A percentile compares a stretch with the other conserved stretches of the same genome.
Evolutionary conservation across 2,797 vertebrate species (phyloP).

Genomic region (Melanotaenia pygmaea): DNA sequence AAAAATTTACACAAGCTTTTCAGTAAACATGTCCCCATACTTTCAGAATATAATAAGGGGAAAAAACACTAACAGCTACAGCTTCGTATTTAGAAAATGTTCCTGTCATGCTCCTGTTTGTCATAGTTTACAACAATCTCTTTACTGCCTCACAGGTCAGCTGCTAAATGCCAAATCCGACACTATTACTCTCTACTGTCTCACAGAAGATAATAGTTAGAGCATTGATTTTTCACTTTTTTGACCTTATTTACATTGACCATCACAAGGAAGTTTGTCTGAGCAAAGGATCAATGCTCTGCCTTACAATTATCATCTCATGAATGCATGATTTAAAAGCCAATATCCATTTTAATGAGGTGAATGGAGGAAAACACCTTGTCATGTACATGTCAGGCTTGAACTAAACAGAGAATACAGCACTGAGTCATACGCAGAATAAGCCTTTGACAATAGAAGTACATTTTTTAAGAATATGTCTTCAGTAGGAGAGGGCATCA

Average conservation of each 20-base stretch:
- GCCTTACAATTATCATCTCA: constrained; percentile 55
- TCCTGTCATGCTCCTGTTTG: constrained; percentile 15
- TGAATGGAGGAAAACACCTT: constrained; percentile 30
- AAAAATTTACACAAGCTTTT: neutral
- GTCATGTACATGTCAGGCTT: constrained; percentile 25
- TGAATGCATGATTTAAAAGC: constrained; percentile 58
- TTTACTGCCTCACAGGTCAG: constrained; percentile 46
- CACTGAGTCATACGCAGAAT: neutral
- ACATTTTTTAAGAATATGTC: constrained; percentile 2
- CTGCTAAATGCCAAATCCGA: constrained; percentile 59
- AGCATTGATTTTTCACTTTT: constrained; percentile 61
- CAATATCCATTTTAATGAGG: constrained; percentile 47
- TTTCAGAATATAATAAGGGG: neutral
- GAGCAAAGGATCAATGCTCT: constrained; percentile 59
- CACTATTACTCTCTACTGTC: constrained; percentile 59
- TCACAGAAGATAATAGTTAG: constrained; percentile 57
- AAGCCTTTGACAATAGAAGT: constrained; percentile 9
- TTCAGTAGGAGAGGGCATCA: neutral
- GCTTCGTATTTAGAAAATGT: neutral
- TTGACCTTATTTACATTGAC: constrained; percentile 58
- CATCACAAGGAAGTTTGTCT: constrained; percentile 46
- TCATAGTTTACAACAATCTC: constrained; percentile 18
- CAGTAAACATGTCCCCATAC: neutral
- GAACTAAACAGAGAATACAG: neutral
- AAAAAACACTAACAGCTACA: neutral